Conservation (phyloP, 2,113 vertebrate species). For the Gadus chalcogrammus region DNA sequence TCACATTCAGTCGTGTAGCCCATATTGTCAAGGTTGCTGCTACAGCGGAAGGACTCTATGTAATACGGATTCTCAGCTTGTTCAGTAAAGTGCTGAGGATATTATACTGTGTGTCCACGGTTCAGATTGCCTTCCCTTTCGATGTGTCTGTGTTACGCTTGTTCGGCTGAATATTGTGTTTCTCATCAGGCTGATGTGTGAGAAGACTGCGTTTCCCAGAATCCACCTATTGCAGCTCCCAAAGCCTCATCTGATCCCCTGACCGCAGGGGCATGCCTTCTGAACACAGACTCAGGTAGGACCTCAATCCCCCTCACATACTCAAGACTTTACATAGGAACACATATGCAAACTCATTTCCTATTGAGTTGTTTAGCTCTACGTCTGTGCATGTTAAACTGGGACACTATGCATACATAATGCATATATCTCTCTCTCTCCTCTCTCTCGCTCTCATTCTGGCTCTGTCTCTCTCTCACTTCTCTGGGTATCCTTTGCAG, state of each 20-base stretch:
- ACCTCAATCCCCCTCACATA: background rate
- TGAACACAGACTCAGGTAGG: background rate
- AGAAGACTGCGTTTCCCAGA: background rate
- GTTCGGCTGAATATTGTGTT: too few species aligned
- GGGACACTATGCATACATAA: too few species aligned
- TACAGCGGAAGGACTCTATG: conserved; percentile 37
- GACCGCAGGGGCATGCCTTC: background rate
- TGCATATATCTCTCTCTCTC: too few species aligned
- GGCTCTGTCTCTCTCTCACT: too few species aligned
- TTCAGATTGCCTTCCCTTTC: background rate
- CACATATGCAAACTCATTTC: too few species aligned
- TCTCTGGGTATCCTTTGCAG: too few species aligned
- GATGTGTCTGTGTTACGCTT: too few species aligned
- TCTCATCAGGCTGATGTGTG: background rate
- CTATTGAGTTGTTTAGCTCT: too few species aligned
- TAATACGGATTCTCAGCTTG: conserved; percentile 43
- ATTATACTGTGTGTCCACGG: background rate
- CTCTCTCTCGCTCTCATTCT: too few species aligned
- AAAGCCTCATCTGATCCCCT: background rate
- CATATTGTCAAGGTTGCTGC: conserved; percentile 57
- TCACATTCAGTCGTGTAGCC: conserved; percentile 50
- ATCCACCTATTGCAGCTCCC: background rate
- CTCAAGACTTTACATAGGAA: too few species aligned
- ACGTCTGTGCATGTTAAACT: too few species aligned
- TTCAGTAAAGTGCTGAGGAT: conserved; percentile 36